Evolutionary conservation across 2,113 vertebrate genomes (phyloP).

Genomic region (Mystacornis crossleyi): DNA sequence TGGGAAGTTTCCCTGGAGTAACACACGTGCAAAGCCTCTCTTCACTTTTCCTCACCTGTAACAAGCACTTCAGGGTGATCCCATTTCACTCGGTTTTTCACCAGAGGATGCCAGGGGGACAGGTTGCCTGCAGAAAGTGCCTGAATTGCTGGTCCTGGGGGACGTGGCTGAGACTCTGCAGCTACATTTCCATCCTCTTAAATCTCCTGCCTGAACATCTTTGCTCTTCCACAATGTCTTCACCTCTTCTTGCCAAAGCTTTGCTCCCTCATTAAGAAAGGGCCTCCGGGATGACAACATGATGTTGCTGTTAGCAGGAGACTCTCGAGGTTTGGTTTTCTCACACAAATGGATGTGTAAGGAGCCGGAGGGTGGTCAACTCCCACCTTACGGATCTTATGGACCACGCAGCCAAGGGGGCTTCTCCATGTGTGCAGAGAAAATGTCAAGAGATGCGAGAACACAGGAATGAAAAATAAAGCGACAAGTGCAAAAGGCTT

Average conservation of each 20-base stretch:
- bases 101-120: background rate
- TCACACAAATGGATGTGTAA: background rate
- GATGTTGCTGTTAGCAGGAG: background rate
- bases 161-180: background rate
- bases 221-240: background rate
- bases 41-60: background rate
- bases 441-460: background rate
- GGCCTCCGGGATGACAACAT: background rate
- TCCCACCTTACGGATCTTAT: background rate
- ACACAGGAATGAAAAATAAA: background rate
- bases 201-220: background rate
- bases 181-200: background rate
- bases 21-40: background rate
- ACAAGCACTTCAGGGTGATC: background rate
- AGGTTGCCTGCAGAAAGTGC: background rate
- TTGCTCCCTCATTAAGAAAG: background rate
- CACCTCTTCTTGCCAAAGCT: background rate
- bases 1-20: background rate
- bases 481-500: fast-evolving
- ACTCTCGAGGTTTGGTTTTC: background rate
- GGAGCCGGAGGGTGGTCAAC: background rate
- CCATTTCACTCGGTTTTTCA: background rate
- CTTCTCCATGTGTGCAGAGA: background rate
- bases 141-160: background rate
- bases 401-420: background rate